Percentiles rank a stretch among this genome's conserved stretches.
Evolutionary conservation across 1,140 invertebrate species (phyloP).

Genomic region (Brachystomella parvula): DNA sequence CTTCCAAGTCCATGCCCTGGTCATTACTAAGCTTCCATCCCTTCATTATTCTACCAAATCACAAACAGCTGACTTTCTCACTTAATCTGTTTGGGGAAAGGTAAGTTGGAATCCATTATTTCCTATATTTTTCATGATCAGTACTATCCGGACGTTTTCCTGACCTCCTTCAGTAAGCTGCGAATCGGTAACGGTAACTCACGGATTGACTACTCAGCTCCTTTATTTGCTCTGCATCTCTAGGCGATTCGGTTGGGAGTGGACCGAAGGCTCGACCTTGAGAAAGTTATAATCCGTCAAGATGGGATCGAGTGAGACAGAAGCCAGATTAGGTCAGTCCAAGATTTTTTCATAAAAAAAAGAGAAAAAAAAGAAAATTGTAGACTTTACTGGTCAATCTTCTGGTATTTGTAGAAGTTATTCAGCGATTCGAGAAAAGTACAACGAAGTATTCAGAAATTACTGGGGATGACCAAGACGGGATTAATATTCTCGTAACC

Average conservation of each 20-base stretch:
- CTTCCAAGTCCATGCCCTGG: too few relatives aligned
- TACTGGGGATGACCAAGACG: not conserved
- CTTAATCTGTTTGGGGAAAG: too few relatives aligned
- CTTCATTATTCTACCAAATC: too few relatives aligned
- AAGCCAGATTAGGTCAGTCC: conserved; percentile 5
- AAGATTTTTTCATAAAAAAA: not conserved
- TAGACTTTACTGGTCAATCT: not conserved
- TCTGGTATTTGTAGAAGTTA: conserved; percentile 5
- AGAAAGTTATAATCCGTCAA: not conserved
- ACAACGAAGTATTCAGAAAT: not conserved
- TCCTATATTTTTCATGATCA: not conserved
- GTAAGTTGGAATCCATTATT: not conserved
- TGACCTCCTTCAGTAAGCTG: too few relatives aligned
- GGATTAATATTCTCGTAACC: conserved; percentile 32
- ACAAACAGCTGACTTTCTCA: too few relatives aligned
- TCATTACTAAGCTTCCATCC: too few relatives aligned
- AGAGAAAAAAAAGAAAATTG: not conserved
- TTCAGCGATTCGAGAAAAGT: conserved; percentile 5
- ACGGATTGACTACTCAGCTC: too few relatives aligned
- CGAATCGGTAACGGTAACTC: too few relatives aligned
- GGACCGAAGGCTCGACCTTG: not conserved
- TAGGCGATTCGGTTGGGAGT: not conserved
- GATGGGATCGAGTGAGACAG: conserved; percentile 8
- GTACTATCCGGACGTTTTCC: too few relatives aligned
- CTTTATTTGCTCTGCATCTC: not conserved